These are phyloP conservation scores for Gallinago jamesoni DNA, from an alignment of 2,113 vertebrate genomes.

Conservation along the genomic window DNA sequence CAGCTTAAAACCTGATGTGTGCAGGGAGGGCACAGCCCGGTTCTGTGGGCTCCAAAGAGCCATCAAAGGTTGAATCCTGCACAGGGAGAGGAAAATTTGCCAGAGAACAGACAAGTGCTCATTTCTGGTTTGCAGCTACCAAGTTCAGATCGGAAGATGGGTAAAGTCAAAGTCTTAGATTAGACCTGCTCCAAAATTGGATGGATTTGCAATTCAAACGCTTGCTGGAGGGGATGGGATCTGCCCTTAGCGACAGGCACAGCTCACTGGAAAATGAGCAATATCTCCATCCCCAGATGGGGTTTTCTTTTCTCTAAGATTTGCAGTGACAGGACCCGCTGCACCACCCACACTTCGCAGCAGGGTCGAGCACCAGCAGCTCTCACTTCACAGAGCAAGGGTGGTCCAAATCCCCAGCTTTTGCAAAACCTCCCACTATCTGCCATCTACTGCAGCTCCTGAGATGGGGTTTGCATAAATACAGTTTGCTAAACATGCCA, in stretches of 20 bases:
- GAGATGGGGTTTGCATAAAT: accelerated
- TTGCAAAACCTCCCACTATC: not conserved
- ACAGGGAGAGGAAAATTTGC: not conserved
- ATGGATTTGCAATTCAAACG: not conserved
- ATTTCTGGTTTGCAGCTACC: not conserved
- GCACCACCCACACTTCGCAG: not conserved
- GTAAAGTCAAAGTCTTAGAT: too few species aligned
- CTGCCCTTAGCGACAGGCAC: not conserved
- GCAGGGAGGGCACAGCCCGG: not conserved
- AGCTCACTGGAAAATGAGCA: not conserved
- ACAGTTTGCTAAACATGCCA: not conserved
- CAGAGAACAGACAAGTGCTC: accelerated
- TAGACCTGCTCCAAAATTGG: not conserved
- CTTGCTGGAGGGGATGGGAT: not conserved
- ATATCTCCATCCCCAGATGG: not conserved
- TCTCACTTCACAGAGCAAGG: not conserved
- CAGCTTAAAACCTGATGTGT: too few species aligned
- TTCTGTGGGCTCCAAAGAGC: not conserved
- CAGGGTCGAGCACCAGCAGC: not conserved
- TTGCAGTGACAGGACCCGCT: accelerated
- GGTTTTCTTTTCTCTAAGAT: not conserved
- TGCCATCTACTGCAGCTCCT: not conserved
- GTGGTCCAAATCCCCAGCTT: not conserved
- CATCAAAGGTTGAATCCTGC: not conserved
- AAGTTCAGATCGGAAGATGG: accelerated